Evolutionary conservation across 2,113 vertebrate species (phyloP).

Genomic region (Mustela nigripes): DNA sequence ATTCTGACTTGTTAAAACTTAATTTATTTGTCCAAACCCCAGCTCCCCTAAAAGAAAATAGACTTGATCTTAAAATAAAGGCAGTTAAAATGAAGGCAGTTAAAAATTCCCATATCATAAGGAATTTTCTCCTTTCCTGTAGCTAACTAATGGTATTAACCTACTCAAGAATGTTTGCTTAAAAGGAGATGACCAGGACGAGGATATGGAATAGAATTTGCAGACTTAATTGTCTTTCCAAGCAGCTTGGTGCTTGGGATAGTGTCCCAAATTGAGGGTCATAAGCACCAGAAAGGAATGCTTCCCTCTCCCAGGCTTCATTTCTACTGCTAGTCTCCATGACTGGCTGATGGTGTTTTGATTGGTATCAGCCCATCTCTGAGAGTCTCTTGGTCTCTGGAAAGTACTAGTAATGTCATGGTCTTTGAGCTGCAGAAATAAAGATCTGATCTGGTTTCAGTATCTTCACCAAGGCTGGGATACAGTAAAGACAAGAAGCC

Average conservation of each 20-base stretch:
- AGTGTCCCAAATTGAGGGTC: not conserved
- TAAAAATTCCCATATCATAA: not conserved
- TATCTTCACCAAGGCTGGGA: not conserved
- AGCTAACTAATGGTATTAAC: not conserved
- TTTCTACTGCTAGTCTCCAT: not conserved
- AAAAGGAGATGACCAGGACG: not conserved
- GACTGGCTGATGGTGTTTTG: not conserved
- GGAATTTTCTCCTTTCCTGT: not conserved
- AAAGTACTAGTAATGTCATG: not conserved
- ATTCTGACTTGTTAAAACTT: conserved; percentile 12
- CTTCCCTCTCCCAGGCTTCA: not conserved
- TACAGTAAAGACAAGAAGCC: not conserved
- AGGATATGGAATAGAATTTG: not conserved
- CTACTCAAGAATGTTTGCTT: not conserved
- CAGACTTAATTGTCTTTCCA: not conserved
- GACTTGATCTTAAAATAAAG: not conserved
- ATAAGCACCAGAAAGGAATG: not conserved
- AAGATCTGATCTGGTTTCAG: not conserved
- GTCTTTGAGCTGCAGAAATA: not conserved
- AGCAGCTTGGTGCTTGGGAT: not conserved
- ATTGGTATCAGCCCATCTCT: not conserved
- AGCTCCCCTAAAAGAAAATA: not conserved
- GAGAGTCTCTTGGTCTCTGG: not conserved
- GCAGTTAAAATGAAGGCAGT: not conserved
- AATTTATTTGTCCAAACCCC: conserved; percentile 14